phyloP scores from a whole-genome alignment of 2,797 vertebrate species.

The Tamandua tetradactyla region DNA sequence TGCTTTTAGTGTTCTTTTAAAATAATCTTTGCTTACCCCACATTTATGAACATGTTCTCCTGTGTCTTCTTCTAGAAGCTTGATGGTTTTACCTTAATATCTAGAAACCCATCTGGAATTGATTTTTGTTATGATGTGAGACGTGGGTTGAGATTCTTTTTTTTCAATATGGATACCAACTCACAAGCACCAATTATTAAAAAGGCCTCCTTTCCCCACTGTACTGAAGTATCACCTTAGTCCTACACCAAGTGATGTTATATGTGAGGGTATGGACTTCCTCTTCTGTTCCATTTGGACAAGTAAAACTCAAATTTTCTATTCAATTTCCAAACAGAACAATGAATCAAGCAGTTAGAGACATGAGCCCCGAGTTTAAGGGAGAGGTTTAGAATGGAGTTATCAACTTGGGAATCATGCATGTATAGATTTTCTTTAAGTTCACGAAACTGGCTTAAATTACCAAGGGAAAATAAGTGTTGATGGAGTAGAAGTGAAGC shows the following conservation, averaged over 20 bases:
- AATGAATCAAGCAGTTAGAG: background rate
- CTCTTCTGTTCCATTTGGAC: background rate
- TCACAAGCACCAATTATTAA: background rate
- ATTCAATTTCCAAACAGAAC: background rate
- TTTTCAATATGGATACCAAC: background rate
- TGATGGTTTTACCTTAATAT: background rate
- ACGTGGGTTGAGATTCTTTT: background rate
- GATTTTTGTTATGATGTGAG: background rate
- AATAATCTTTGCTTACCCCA: background rate
- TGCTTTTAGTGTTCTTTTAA: background rate
- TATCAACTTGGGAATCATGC: background rate
- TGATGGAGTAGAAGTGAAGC: background rate
- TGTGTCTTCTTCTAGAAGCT: background rate
- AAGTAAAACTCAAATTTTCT: background rate
- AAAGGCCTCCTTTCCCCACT: background rate
- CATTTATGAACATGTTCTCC: background rate
- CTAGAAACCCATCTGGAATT: background rate
- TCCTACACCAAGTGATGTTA: background rate
- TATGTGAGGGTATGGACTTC: background rate
- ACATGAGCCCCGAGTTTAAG: background rate
- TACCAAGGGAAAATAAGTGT: background rate
- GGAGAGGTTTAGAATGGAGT: background rate
- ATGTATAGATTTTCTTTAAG: background rate
- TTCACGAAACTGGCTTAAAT: background rate
- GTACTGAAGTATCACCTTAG: background rate